phyloP scores from a whole-genome alignment of 2,888 invertebrate species.

The Ophion ellenae region DNA sequence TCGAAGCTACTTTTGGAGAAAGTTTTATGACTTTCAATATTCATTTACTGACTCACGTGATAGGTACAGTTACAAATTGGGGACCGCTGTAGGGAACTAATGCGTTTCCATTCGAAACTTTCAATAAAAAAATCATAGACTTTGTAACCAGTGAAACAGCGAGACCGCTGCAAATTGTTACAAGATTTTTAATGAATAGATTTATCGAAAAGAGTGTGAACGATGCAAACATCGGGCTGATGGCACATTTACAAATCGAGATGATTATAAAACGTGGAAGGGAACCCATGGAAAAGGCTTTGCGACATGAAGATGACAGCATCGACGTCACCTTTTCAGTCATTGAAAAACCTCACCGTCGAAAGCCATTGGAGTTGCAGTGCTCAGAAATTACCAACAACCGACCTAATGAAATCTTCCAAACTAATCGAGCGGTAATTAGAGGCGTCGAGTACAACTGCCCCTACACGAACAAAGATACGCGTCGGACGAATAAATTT shows the following conservation, averaged over 20 bases:
- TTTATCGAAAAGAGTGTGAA: constrained; percentile 6
- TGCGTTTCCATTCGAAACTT: too few relatives aligned
- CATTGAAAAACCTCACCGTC: constrained; percentile 4
- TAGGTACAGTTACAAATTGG: too few relatives aligned
- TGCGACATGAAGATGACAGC: constrained; percentile 11
- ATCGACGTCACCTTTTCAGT: constrained; percentile 1
- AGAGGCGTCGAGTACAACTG: constrained; percentile 7
- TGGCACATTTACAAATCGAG: constrained; percentile 7
- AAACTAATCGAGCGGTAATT: constrained; percentile 4
- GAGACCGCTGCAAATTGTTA: too few relatives aligned
- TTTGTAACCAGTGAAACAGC: too few relatives aligned
- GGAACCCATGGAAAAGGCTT: constrained; percentile 11
- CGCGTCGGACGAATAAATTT: constrained; percentile 5
- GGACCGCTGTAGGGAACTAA: too few relatives aligned
- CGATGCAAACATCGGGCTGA: constrained; percentile 5
- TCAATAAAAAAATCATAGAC: too few relatives aligned
- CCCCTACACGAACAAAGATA: constrained; percentile 1
- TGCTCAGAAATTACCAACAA: background rate
- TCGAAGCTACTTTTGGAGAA: constrained; percentile 47
- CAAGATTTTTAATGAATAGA: background rate
- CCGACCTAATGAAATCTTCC: constrained; percentile 2
- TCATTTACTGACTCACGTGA: constrained; percentile 55
- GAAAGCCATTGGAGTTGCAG: constrained; percentile 12
- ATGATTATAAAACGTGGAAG: constrained; percentile 14
- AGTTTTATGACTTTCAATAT: constrained; percentile 62